Percentiles rank a stretch among this genome's conserved stretches.
phyloP scores from a whole-genome alignment of 2,888 invertebrate genomes.

The Spialia ferax region DNA sequence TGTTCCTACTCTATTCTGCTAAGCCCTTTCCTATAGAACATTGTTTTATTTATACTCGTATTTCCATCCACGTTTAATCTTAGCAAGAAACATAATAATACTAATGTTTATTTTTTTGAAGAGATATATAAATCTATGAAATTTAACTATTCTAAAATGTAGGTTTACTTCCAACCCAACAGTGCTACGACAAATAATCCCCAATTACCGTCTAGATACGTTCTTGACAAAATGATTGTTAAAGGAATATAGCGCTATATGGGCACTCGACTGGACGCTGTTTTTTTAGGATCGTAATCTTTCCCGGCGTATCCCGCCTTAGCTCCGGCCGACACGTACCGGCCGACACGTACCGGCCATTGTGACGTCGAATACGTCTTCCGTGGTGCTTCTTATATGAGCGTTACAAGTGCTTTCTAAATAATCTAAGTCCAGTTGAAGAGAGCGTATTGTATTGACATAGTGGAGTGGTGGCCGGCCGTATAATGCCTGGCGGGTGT shows the following conservation, averaged over 20 bases:
- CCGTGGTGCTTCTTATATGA: conserved; percentile 86
- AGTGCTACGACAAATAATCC: neutral
- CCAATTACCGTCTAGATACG: neutral
- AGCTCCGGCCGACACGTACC: conserved; percentile 81
- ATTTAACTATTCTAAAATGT: too few species aligned
- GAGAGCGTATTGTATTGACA: conserved; percentile 88
- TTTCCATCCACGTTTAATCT: neutral
- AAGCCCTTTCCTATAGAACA: neutral
- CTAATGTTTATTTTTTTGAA: neutral
- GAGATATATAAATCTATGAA: too few species aligned
- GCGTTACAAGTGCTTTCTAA: conserved; percentile 88
- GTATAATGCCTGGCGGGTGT: conserved; percentile 78
- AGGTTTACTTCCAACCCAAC: too few species aligned
- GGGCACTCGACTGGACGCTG: conserved; percentile 77
- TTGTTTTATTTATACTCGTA: neutral
- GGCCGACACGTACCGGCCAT: conserved; percentile 85
- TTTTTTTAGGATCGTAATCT: conserved; percentile 87
- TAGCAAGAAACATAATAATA: too few species aligned
- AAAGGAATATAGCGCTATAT: conserved; percentile 44
- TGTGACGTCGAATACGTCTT: conserved; percentile 84
- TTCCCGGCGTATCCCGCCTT: conserved; percentile 77
- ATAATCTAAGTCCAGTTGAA: conserved; percentile 87
- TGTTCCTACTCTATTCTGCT: conserved; percentile 44
- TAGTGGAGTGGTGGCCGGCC: conserved; percentile 86
- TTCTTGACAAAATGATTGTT: conserved; percentile 28